Percentiles rank a stretch among this genome's conserved stretches.
Evolutionary conservation across 1,140 invertebrate genomes (phyloP).

Genomic region (Branchinecta lindahli): DNA sequence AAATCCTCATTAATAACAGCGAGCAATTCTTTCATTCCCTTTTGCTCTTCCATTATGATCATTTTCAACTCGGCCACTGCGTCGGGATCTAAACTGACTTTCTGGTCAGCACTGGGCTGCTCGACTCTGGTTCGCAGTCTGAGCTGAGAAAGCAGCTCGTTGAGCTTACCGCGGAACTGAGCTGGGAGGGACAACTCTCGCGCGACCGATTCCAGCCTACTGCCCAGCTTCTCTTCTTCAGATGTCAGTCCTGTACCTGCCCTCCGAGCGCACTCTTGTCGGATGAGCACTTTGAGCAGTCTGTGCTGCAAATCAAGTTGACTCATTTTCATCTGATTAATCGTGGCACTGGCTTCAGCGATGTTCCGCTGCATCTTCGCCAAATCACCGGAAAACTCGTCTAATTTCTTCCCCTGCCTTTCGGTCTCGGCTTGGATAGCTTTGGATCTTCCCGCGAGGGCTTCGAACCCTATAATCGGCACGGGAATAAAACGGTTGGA

Average conservation of each 20-base stretch:
- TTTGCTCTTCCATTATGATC: conserved; percentile 9
- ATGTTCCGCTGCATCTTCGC: conserved; percentile 53
- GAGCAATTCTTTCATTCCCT: conserved; percentile 16
- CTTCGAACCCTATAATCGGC: conserved; percentile 72
- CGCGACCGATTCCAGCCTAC: conserved; percentile 66
- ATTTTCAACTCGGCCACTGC: background rate
- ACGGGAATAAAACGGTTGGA: conserved; percentile 47
- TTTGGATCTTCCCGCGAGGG: conserved; percentile 15
- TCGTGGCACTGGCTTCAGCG: conserved; percentile 47
- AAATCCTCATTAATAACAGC: conserved; percentile 18
- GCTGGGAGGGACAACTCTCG: conserved; percentile 73
- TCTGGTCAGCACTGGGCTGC: conserved; percentile 34
- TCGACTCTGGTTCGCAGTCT: conserved; percentile 42
- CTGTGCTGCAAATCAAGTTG: conserved; percentile 57
- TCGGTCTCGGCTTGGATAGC: conserved; percentile 48
- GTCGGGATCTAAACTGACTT: conserved; percentile 35
- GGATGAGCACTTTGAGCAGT: conserved; percentile 63
- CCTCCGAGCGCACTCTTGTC: conserved; percentile 70
- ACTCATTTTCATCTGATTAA: conserved; percentile 55
- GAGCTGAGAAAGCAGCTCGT: conserved; percentile 73
- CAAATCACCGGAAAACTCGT: conserved; percentile 57
- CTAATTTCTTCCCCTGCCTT: conserved; percentile 56
- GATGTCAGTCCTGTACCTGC: conserved; percentile 65
- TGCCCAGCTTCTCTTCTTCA: conserved; percentile 71
- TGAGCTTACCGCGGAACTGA: conserved; percentile 77